These are phyloP conservation scores for Idaea straminata DNA, from an alignment of 2,888 invertebrate genomes.

Conservation along the genomic window DNA sequence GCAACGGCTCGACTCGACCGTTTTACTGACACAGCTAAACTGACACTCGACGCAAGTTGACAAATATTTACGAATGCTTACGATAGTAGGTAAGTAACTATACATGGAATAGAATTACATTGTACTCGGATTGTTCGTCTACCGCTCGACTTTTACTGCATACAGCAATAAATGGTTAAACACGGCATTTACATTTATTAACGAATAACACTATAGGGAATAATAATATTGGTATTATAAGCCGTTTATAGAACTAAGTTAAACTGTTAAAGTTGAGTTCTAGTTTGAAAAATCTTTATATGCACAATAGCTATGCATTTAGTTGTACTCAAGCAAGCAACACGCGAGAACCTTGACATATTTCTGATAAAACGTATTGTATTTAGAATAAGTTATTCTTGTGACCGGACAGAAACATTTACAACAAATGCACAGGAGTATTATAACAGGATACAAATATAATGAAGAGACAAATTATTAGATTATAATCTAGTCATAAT, in stretches of 20 bases:
- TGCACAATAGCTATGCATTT: not conserved
- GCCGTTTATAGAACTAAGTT: no score
- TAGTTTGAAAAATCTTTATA: not conserved
- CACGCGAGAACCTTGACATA: constrained; percentile 29
- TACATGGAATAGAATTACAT: constrained; percentile 48
- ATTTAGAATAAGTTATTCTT: constrained; percentile 18
- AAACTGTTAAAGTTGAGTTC: not conserved
- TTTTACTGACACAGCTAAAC: constrained; percentile 47
- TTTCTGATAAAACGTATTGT: constrained; percentile 32
- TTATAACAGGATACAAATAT: constrained; percentile 12
- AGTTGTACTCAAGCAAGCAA: constrained; percentile 20
- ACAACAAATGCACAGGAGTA: not conserved
- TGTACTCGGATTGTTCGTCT: constrained; percentile 26
- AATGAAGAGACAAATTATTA: not conserved
- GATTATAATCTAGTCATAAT: no score
- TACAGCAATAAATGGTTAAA: not conserved
- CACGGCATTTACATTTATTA: not conserved
- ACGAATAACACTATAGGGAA: not conserved
- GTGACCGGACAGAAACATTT: constrained; percentile 3
- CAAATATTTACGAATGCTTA: constrained; percentile 47
- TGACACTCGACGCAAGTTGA: constrained; percentile 39
- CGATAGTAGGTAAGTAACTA: constrained; percentile 49
- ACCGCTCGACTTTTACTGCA: constrained; percentile 36
- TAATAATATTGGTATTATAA: not conserved
- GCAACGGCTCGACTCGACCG: constrained; percentile 34